Evolutionary conservation across 2,797 vertebrate species (phyloP), one percentile per base, ranked within the genome.

Genomic region (Setipinna tenuifilis): DNA sequence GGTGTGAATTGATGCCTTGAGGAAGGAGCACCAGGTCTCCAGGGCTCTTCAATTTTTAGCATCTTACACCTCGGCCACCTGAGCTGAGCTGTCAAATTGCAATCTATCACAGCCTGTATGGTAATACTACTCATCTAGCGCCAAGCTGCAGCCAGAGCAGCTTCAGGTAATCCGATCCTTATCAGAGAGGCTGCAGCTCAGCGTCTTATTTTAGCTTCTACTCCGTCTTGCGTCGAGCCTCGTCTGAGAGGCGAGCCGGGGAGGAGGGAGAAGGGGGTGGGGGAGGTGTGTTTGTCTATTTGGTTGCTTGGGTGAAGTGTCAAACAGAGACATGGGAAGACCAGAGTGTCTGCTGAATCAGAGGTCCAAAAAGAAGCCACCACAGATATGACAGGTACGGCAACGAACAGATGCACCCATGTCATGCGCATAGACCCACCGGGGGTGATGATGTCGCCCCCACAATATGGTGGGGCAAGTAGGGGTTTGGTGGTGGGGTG

Each of bases 11-110:
- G 71, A 78, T 78, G 71, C 35, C 35, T 78, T 17, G 16, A 78
- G 71, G 35, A 78, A 78, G 35, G 71, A 44, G 71, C 31, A 41
- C 5, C 31, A 78, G 71, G 71, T 78, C 71, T 44, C 31, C 17
- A 21, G 17, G 19, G 12, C 65, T 31, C 19, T 31, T 71, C 28
- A 71, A 78, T 44, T 78, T 71, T 78, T 78, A 78, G 71, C 71
- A 78, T 78, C 71, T 78, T 78, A 44, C 71, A 78, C 71, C 71
- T 78, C 71, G 35, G 71, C 35, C 35, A 78, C 35, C 71, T 78
- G 71, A 78, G 71, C 35, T 44, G 71, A 6, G 17, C 35, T 44
- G 71, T 78, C 71, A 78, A 44, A 78, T 78, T 3, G 31, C 71
- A 21, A 78, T 44, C 71, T 78, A 78, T 78, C 71, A 78, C 71